phyloP scores from a whole-genome alignment of 2,888 invertebrate genomes.

The Thymelicus lineola region DNA sequence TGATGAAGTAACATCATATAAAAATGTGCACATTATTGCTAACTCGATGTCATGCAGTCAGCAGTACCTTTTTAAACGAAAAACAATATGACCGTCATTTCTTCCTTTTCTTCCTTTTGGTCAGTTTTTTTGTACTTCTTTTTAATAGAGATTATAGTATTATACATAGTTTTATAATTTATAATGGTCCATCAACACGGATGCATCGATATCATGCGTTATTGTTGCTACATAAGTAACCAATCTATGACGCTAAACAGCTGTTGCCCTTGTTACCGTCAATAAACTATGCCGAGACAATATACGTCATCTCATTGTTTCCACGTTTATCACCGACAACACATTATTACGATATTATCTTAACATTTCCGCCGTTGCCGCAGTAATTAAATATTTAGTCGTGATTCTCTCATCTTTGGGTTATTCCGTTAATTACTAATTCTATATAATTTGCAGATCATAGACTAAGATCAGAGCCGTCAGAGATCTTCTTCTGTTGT shows the following conservation, averaged over 20 bases:
- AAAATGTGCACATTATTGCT: no score
- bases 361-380: slow-evolving; percentile 13
- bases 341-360: slow-evolving; percentile 16
- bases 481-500: no score
- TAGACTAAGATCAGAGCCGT: background rate
- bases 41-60: no score
- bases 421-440: background rate
- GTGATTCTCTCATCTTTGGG: slow-evolving; percentile 3
- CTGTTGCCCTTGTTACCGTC: slow-evolving; percentile 29
- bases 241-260: slow-evolving; percentile 16
- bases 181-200: no score
- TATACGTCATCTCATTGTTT: slow-evolving; percentile 34
- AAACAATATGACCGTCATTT: no score
- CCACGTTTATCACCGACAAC: slow-evolving; percentile 14
- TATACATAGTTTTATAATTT: no score
- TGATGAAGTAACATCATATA: no score
- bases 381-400: background rate
- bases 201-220: slow-evolving; percentile 13
- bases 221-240: slow-evolving; percentile 15
- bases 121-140: no score
- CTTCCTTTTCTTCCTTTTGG: no score
- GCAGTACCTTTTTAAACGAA: no score
- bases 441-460: background rate
- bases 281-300: slow-evolving; percentile 15
- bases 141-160: no score